Evolutionary conservation across 2,113 vertebrate genomes (phyloP).

Genomic region (Edolisoma coerulescens): DNA sequence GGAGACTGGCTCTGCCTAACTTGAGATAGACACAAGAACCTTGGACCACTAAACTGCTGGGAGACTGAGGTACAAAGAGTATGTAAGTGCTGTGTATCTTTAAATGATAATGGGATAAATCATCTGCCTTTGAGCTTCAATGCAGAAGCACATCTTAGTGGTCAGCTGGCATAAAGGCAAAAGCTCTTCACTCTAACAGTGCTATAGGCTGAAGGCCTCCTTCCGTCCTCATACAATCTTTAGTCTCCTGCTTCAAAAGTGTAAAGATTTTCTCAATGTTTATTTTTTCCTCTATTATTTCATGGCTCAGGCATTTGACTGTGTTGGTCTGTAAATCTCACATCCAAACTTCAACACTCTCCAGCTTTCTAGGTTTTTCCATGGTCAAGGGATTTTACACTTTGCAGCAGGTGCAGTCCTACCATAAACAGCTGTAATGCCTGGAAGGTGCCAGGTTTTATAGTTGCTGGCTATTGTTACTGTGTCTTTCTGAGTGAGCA

Average conservation of each 20-base stretch:
- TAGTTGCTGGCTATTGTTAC: not conserved
- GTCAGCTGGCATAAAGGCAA: not conserved
- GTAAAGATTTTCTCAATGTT: not conserved
- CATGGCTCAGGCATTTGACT: not conserved
- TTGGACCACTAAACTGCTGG: not conserved
- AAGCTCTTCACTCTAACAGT: not conserved
- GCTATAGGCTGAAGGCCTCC: not conserved
- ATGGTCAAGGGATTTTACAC: not conserved
- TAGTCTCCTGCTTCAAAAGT: not conserved
- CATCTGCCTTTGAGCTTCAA: not conserved
- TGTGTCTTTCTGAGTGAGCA: not conserved
- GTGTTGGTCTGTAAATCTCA: not conserved
- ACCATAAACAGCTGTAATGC: not conserved
- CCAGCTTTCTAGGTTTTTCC: not conserved
- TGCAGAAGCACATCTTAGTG: not conserved
- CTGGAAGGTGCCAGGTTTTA: not conserved
- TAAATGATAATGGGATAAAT: not conserved
- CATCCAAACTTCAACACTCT: not conserved
- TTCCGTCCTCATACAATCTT: not conserved
- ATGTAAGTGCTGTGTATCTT: not conserved
- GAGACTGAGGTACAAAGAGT: not conserved
- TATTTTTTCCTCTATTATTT: not conserved
- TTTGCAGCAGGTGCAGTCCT: not conserved
- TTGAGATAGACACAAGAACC: not conserved
- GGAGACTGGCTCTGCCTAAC: not conserved